These are phyloP conservation scores for Chrosomus eos DNA, from an alignment of 2,797 vertebrate genomes.

Conservation along the genomic window DNA sequence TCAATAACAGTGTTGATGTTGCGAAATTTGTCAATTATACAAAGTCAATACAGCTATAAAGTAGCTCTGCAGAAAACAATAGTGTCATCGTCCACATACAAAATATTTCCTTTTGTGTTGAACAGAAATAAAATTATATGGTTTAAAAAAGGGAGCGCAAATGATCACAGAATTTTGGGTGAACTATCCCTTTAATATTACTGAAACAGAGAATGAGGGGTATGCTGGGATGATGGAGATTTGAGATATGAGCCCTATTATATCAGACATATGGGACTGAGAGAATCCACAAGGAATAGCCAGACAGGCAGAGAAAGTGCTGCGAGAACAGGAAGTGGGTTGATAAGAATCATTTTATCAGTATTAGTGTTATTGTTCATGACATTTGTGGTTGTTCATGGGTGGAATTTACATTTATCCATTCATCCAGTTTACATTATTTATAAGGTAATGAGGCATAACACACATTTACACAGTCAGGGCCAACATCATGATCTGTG, in stretches of 20 bases:
- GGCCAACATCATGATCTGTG: not conserved
- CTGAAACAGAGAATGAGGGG: not conserved
- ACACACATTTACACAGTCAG: not conserved
- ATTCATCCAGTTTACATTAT: constrained; percentile 27
- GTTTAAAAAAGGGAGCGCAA: not conserved
- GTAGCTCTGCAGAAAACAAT: not conserved
- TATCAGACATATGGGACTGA: not conserved
- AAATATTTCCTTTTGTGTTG: not conserved
- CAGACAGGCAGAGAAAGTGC: not conserved
- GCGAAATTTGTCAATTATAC: not conserved
- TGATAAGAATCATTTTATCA: constrained; percentile 15
- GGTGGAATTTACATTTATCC: not conserved
- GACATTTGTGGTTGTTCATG: not conserved
- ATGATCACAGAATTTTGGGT: not conserved
- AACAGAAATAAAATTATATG: not conserved
- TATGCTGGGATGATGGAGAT: constrained; percentile 10
- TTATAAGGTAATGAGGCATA: not conserved
- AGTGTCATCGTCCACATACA: not conserved
- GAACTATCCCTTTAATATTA: not conserved
- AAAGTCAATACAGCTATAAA: not conserved
- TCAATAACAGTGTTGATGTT: not conserved
- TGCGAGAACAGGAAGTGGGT: constrained; percentile 1
- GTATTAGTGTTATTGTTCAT: not conserved
- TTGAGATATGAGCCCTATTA: not conserved
- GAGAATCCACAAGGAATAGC: not conserved